phyloP scores from a whole-genome alignment of 2,888 invertebrate species.

The Synanthedon andrenaeformis region DNA sequence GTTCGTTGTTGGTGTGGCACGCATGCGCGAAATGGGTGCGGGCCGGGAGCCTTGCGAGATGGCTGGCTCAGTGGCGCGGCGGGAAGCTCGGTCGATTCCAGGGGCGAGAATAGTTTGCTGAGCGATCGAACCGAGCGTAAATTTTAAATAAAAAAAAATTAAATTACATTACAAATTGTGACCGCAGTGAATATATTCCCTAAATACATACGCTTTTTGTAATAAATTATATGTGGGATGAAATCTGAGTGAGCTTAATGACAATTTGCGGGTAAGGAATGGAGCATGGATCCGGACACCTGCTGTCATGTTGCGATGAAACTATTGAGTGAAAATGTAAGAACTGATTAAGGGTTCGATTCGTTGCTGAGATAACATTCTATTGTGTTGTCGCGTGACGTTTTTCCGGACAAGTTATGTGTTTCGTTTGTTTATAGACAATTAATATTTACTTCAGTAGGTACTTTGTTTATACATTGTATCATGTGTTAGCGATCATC shows the following conservation, averaged over 20 bases:
- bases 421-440: background rate
- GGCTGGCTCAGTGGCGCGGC: constrained; percentile 64
- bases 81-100: constrained; percentile 65
- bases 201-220: background rate
- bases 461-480: background rate
- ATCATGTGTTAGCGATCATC: background rate
- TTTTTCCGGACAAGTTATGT: background rate
- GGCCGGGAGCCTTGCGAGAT: constrained; percentile 41
- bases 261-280: constrained; percentile 22
- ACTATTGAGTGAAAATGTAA: constrained; percentile 15
- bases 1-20: constrained; percentile 11
- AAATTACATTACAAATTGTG: background rate
- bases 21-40: constrained; percentile 45
- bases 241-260: constrained; percentile 7
- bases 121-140: constrained; percentile 30
- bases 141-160: constrained; percentile 22
- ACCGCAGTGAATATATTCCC: background rate
- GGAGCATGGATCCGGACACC: constrained; percentile 28
- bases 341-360: background rate
- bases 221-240: background rate
- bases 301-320: constrained; percentile 31
- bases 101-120: constrained; percentile 39
- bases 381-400: background rate
- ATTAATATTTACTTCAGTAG: background rate
- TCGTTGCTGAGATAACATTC: constrained; percentile 10